Evolutionary conservation across 2,797 vertebrate species (phyloP), one percentile per base, ranked within the genome.

Genomic region (Pangasius djambal): DNA sequence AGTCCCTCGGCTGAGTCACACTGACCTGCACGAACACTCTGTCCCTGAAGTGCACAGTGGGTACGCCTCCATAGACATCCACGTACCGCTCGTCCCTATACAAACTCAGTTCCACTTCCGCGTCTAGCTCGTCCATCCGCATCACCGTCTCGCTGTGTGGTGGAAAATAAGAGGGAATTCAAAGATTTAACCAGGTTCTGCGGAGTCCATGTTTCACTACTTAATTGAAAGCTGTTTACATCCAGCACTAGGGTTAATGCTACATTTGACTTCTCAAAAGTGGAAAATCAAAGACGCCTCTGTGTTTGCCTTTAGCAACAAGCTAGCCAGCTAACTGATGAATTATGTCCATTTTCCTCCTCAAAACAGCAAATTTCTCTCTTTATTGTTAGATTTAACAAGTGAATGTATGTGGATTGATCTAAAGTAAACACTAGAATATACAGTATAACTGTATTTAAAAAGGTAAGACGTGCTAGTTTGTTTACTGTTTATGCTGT

Each of bases 1-100:
- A 92, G 12, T 94, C 95, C 34, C 89, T 92, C 0, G 95, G 96
- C 81, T 95, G 92, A 0, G 88, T 93, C 83, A 96, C 94, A 0
- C 70, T 75, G 89, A 96, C 92, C 93, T 96, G 95, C 6, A 97
- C 94, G 1, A 92, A 96, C 48, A 95, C 96, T 90, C 93, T 93
- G 85, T 95, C 92, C 50, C 92, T 7, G 7, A 96, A 95, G 22
- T 95, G 94, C 3, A 97, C 92, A 28, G 92, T 92, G 16, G 96
- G 96, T 6, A 93, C 65, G 0, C 65, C 92, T 6, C 7, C 89
- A 93, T 93, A 95, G 52, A 93, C 87, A 31, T 93, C 40, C 0
- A 72, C 89, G 88, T 94, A 97, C 1, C 90, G 92, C 6, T 90
- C 72, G 86, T 96, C 95, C 0, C 92, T 94, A 90, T 94, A 97